Base-by-base conservation (phyloP, 2,888 invertebrate species). In the Stenurella melanura region DNA sequence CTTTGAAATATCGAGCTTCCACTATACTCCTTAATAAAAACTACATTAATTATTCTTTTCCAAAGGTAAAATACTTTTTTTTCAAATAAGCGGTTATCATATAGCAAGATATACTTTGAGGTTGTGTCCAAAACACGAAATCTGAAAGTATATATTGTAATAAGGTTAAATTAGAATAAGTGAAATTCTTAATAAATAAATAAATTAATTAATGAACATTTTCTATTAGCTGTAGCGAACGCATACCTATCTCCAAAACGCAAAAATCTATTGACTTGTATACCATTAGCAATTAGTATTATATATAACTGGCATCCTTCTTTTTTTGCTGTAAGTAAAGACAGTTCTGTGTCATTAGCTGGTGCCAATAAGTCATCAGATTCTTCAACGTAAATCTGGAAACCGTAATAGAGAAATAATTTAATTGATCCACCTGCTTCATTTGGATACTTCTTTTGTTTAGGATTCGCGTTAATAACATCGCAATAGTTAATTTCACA, bases 1-100 rank as follows among this genome's bases (percentile, higher is more conserved):
- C 83, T 75, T 57, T 78, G 81, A 5, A 73, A 74, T 1, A 69
- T 64, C 0, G 79, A 73, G 9, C 60, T 78, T 61, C 71, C 80
- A 5, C 87, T 77, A 83, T 93, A 93, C 82, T 92, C 91, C 66
- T 92, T 91, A 15, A 96, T 89, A 81, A 96, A 96, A 9, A 96
- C 88, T 0, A 95, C 93, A 83, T 95, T 94, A 18, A 96, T 92
- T 66, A 96, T 93, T 78, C 94, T 91, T 78, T 93, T 94, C 96
- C 96, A 96, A 15, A 96, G 87, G 83, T 94, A 94, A 83, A 93
- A 92, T 78, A 94, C 89, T 6, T 93, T 92, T 79, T 91, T 91
- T 69, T 91, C 90, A 83, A 95, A 93, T 1, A 96, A 89, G 6
- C 94, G 90, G 75, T 91, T 89, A 87, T 96, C 95, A 87, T 95